These are phyloP conservation scores for Polymixis lichenea DNA, from an alignment of 2,888 invertebrate genomes.

Conservation along the genomic window DNA sequence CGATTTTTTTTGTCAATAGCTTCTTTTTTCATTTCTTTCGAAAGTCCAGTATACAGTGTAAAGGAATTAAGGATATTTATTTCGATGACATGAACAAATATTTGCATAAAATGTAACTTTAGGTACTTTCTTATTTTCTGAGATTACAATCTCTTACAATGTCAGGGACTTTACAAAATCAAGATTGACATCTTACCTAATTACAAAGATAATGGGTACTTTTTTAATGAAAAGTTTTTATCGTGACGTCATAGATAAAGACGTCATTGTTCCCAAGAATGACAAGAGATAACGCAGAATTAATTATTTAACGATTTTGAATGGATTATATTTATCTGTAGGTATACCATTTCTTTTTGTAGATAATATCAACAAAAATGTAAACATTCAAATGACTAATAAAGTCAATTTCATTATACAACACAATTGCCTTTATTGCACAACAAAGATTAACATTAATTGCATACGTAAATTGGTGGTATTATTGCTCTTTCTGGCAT, in stretches of 20 bases:
- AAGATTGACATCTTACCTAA: conserved; percentile 1
- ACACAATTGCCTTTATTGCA: not conserved
- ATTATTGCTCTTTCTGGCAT: not conserved
- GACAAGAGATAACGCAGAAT: not conserved
- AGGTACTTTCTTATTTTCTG: not conserved
- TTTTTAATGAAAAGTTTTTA: conserved; percentile 17
- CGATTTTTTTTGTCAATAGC: too few species aligned
- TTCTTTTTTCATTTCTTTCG: too few species aligned
- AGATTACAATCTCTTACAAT: too few species aligned
- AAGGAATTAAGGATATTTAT: too few species aligned
- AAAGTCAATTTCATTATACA: not conserved
- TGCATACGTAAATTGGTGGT: not conserved
- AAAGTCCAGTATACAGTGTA: too few species aligned
- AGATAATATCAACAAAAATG: not conserved
- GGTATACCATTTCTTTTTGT: not conserved
- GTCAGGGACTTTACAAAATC: conserved; percentile 9
- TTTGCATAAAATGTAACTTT: too few species aligned
- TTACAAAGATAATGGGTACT: conserved; percentile 14
- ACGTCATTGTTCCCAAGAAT: not conserved
- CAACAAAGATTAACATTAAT: not conserved
- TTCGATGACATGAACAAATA: too few species aligned
- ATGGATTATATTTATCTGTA: not conserved
- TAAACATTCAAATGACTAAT: not conserved
- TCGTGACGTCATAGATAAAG: not conserved
- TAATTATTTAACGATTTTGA: not conserved